phyloP scores from a whole-genome alignment of 2,797 vertebrate species.

The Geotrypetes seraphini region DNA sequence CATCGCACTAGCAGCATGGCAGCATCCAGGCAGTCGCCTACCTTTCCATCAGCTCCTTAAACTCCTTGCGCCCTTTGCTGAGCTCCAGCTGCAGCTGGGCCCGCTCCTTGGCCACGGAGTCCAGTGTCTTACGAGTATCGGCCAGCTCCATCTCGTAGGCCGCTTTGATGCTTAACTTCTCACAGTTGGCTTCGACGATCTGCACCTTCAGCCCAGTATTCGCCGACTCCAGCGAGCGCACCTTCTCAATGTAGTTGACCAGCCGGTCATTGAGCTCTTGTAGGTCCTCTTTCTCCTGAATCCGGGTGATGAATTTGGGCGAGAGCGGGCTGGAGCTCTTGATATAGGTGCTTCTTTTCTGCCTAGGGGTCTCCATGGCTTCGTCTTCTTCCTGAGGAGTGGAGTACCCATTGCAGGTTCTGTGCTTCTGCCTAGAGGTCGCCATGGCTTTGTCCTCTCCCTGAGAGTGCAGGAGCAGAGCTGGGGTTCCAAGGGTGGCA shows the following conservation, averaged over 20 bases:
- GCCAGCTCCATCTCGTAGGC: conserved; percentile 87
- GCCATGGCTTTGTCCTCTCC: no score
- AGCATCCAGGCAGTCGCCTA: no score
- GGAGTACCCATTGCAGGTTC: no score
- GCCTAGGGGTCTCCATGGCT: no score
- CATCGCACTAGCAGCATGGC: no score
- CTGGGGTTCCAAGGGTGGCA: no score
- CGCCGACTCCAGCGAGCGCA: conserved; percentile 88
- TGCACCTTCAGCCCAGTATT: conserved; percentile 79
- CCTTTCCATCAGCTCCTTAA: conserved; percentile 93
- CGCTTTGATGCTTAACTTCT: conserved; percentile 76
- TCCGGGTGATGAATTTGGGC: conserved; percentile 82
- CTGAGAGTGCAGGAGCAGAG: no score
- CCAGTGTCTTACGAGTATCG: conserved; percentile 88
- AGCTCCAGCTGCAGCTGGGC: conserved; percentile 89
- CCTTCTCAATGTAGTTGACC: conserved; percentile 91
- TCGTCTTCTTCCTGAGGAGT: no score
- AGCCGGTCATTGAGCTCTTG: conserved; percentile 91
- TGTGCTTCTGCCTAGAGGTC: no score
- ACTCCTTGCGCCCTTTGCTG: conserved; percentile 81
- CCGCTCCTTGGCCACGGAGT: conserved; percentile 88
- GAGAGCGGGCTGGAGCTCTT: conserved; percentile 65
- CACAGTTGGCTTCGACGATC: conserved; percentile 81
- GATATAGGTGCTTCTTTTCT: no score
- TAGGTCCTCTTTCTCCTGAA: conserved; percentile 95